Evolutionary conservation across 2,113 vertebrate genomes (phyloP).

Genomic region (Vimba vimba): DNA sequence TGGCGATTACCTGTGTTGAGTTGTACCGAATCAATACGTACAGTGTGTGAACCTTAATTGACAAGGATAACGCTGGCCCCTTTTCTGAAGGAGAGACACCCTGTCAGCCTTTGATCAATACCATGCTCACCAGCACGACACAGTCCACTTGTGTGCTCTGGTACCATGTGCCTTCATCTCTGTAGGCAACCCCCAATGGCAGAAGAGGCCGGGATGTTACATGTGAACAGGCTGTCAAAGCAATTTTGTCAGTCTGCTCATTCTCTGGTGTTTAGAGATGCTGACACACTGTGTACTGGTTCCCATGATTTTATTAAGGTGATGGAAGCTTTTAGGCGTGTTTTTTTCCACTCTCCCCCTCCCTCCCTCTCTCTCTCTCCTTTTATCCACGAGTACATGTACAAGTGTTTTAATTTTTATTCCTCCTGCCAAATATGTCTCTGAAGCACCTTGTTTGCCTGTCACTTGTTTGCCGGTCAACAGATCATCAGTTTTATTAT

Average conservation of each 20-base stretch:
- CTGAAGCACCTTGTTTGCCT: slow-evolving; percentile 57
- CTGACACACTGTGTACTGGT: slow-evolving; percentile 71
- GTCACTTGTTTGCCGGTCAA: slow-evolving; percentile 63
- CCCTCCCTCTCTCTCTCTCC: neutral
- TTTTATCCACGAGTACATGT: slow-evolving; percentile 62
- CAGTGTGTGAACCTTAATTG: slow-evolving; percentile 76
- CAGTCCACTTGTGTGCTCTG: slow-evolving; percentile 66
- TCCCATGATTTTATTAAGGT: slow-evolving; percentile 74
- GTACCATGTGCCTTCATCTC: slow-evolving; percentile 78
- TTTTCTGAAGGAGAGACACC: slow-evolving; percentile 73
- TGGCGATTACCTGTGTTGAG: slow-evolving; percentile 78
- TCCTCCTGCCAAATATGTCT: slow-evolving; percentile 65
- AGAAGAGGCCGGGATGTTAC: slow-evolving; percentile 81
- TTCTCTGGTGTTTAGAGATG: slow-evolving; percentile 78
- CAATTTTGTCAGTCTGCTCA: slow-evolving; percentile 81
- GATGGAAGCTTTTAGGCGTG: slow-evolving; percentile 76
- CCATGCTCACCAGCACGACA: slow-evolving; percentile 68
- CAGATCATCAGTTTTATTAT: slow-evolving; percentile 44
- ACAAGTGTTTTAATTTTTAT: slow-evolving; percentile 68
- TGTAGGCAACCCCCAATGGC: slow-evolving; percentile 74
- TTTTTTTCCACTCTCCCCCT: neutral
- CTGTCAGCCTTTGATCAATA: slow-evolving; percentile 82
- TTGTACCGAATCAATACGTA: slow-evolving; percentile 83
- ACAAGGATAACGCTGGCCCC: slow-evolving; percentile 77
- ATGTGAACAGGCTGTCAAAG: slow-evolving; percentile 84